Base-by-base conservation (phyloP, 2,113 vertebrate genomes). In the Tachysurus vachellii region DNA sequence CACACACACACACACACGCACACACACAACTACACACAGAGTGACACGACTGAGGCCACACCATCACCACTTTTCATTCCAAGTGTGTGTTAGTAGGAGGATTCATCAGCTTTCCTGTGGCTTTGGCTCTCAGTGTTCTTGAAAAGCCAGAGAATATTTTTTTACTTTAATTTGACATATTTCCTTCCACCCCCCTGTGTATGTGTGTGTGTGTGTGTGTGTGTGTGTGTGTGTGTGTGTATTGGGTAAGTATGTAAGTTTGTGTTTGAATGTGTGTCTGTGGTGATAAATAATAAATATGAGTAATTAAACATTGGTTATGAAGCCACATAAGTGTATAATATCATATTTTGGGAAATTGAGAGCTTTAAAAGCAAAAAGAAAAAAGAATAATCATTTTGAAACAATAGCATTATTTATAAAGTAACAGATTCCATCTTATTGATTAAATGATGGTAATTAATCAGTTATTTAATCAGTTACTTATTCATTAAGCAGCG, bases 81-180 rank as follows among this genome's bases (percentile, higher is more conserved):
- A 85, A 80, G 83, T 83, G 70, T 82, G 54, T 86, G 87, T 83
- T 57, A 84, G 89, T 83, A 36, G 62, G 61, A 87, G 68, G 71
- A 80, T 88, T 86, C 42, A 73, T 77, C 82, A 83, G 77, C 80
- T 82, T 88, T 82, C 36, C 85, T 86, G 87, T 85, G 87, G 84
- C 85, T 90, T 88, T 83, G 77, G 76, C 66, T 84, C 70, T 86
- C 17, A 19, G 61, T 59, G 85, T 86, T 88, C 62, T 70, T 85
- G 61, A 88, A 84, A 85, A 79, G 80, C 64, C 76, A 44, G 62
- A 26, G 56, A 85, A 85, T 85, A 71, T 84, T 75, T 73, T 82
- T 85, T 79, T 64, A 85, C 85, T 85, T 53, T 70, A 88, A 87
- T 86, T 73, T 86, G 73, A 83, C 84, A 61, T 66, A 82, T 82